Percentiles rank a stretch among this genome's conserved stretches.
Conservation (phyloP, 2,113 vertebrate genomes). For the Amazona vittata region DNA sequence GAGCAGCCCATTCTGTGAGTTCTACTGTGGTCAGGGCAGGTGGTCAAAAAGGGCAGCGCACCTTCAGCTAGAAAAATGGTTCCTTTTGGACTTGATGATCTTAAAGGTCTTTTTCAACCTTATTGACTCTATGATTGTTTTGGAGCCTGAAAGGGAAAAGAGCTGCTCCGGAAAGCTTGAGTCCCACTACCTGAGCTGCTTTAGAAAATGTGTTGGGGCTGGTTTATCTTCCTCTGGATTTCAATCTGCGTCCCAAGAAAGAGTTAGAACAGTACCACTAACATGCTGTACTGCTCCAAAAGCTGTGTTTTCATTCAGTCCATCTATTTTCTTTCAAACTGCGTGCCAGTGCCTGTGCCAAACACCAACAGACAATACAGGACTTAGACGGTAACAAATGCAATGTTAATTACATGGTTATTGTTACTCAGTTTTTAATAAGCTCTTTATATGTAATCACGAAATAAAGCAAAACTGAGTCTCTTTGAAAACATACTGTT, state of each 20-base stretch:
- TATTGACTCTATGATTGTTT: not conserved
- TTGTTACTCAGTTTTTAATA: constrained; percentile 43
- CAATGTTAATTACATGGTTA: constrained; percentile 41
- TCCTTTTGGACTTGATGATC: not conserved
- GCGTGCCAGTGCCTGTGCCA: not conserved
- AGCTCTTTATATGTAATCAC: constrained; percentile 27
- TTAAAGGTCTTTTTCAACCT: not conserved
- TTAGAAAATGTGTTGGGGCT: not conserved
- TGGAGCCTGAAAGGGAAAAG: not conserved
- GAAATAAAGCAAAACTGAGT: constrained; percentile 15
- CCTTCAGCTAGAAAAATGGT: not conserved
- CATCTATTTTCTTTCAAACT: not conserved
- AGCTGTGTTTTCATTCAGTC: not conserved
- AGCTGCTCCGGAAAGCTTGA: not conserved
- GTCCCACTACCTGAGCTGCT: not conserved
- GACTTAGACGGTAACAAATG: not conserved
- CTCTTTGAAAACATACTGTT: not conserved
- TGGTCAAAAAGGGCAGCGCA: not conserved
- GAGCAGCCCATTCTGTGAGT: not conserved
- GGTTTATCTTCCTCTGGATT: not conserved
- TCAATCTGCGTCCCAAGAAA: not conserved
- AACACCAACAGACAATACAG: constrained; percentile 17
- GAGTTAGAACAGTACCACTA: not conserved
- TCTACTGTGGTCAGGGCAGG: not conserved
- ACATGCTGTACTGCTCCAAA: not conserved